Conservation (phyloP, 2,888 invertebrate genomes). For the Chrysotoxum bicinctum region DNA sequence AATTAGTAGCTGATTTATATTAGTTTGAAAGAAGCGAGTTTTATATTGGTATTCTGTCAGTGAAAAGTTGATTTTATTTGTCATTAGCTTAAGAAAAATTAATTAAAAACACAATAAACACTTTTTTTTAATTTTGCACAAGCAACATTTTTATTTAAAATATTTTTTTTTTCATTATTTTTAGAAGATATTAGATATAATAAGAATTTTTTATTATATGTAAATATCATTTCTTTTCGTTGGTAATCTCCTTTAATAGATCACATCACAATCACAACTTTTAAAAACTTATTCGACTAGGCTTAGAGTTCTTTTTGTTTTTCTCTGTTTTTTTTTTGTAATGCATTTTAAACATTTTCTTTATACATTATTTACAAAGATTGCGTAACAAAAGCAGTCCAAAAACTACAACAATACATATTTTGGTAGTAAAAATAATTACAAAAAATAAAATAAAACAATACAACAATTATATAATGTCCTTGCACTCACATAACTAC, state of each 20-base stretch:
- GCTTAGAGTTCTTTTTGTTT: slow-evolving; percentile 18
- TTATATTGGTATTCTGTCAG: too few species aligned
- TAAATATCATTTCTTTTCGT: slow-evolving; percentile 65
- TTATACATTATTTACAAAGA: slow-evolving; percentile 58
- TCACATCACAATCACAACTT: slow-evolving; percentile 72
- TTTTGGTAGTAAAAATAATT: slow-evolving; percentile 21
- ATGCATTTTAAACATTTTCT: slow-evolving; percentile 29
- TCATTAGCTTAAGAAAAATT: too few species aligned
- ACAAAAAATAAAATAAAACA: background rate
- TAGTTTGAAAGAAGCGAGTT: too few species aligned
- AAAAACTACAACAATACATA: slow-evolving; percentile 46
- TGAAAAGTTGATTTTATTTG: too few species aligned
- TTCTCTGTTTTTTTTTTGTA: slow-evolving; percentile 1
- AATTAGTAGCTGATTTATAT: too few species aligned
- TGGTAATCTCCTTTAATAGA: slow-evolving; percentile 52
- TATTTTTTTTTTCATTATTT: slow-evolving; percentile 10
- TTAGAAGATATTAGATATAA: background rate
- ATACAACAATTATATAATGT: slow-evolving; percentile 1
- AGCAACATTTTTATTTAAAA: slow-evolving; percentile 55
- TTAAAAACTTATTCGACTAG: slow-evolving; percentile 61
- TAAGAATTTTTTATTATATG: slow-evolving; percentile 12
- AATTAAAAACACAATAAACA: background rate
- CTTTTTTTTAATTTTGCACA: slow-evolving; percentile 8
- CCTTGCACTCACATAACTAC: slow-evolving; percentile 27
- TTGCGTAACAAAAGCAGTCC: slow-evolving; percentile 67